These are phyloP conservation scores for Hemibagrus guttatus DNA, from an alignment of 2,797 vertebrate genomes.

Conservation along the genomic window DNA sequence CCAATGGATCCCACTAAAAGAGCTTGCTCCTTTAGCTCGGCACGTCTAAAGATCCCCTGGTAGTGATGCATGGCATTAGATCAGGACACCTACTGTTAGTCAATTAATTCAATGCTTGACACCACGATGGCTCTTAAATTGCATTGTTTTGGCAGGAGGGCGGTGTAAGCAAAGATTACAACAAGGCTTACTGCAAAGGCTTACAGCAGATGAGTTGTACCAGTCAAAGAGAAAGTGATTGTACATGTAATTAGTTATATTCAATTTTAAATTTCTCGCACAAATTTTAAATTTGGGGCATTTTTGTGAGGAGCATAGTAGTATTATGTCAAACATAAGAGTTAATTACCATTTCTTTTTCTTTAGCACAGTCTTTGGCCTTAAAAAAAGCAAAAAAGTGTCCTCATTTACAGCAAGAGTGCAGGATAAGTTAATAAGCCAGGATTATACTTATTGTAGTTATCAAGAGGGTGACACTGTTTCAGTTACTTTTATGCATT, in stretches of 20 bases:
- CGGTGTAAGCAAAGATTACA: conserved; percentile 54
- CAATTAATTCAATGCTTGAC: conserved; percentile 56
- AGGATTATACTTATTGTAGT: neutral
- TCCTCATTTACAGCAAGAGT: conserved; percentile 27
- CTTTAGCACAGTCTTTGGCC: neutral
- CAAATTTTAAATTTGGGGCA: no score
- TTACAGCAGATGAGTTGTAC: conserved; percentile 37
- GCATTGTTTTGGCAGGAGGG: conserved; percentile 47
- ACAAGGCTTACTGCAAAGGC: conserved; percentile 41
- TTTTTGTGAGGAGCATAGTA: conserved; percentile 3
- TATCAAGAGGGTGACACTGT: conserved; percentile 15
- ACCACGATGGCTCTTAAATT: conserved; percentile 44
- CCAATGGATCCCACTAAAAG: conserved; percentile 53
- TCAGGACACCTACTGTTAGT: conserved; percentile 55
- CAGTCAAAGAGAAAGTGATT: conserved; percentile 31
- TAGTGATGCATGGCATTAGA: conserved; percentile 55
- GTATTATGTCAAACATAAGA: conserved; percentile 17
- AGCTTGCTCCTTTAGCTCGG: conserved; percentile 41
- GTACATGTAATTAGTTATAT: conserved; percentile 41
- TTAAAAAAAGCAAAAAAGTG: neutral
- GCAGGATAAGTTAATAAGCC: conserved; percentile 18
- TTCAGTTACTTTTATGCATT: neutral
- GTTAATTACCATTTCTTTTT: conserved; percentile 29
- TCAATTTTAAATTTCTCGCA: conserved; percentile 32
- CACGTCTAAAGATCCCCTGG: conserved; percentile 44